A percentile compares a stretch with the other conserved stretches of the same genome.
Evolutionary conservation across 2,113 vertebrate species (phyloP).

Genomic region (Pomatorhinus ruficollis): DNA sequence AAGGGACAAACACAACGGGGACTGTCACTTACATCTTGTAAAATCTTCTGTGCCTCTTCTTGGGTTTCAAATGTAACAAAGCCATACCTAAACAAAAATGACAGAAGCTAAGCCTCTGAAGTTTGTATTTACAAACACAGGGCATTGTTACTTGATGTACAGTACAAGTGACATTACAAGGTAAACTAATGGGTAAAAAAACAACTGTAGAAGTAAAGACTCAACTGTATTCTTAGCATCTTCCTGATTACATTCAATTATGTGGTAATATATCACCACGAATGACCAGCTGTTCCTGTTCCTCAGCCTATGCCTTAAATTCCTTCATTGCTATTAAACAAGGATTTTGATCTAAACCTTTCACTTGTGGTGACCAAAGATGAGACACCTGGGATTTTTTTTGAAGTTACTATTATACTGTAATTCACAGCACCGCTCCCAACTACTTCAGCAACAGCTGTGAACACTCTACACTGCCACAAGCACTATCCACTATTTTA

Average conservation of each 20-base stretch:
- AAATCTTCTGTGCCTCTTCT: constrained; percentile 86
- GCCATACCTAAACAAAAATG: constrained; percentile 81
- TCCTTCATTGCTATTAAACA: background rate
- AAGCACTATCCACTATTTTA: background rate
- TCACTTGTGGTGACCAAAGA: background rate
- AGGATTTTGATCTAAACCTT: background rate
- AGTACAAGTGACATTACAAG: background rate
- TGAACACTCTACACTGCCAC: background rate
- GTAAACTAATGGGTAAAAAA: background rate
- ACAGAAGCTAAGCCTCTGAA: background rate
- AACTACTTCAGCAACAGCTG: background rate
- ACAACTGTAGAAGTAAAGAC: fast-evolving
- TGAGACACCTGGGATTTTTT: background rate
- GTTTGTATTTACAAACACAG: background rate
- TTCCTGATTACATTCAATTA: background rate
- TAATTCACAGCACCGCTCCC: background rate
- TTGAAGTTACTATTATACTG: background rate
- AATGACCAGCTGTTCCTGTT: background rate
- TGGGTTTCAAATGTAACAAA: constrained; percentile 88
- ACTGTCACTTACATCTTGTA: constrained; percentile 78
- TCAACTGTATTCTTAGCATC: background rate
- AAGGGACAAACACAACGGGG: background rate
- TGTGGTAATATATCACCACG: fast-evolving
- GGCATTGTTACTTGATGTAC: background rate
- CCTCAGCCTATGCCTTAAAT: background rate